phyloP scores from a whole-genome alignment of 2,113 vertebrate species.

The Dipodomys spectabilis region DNA sequence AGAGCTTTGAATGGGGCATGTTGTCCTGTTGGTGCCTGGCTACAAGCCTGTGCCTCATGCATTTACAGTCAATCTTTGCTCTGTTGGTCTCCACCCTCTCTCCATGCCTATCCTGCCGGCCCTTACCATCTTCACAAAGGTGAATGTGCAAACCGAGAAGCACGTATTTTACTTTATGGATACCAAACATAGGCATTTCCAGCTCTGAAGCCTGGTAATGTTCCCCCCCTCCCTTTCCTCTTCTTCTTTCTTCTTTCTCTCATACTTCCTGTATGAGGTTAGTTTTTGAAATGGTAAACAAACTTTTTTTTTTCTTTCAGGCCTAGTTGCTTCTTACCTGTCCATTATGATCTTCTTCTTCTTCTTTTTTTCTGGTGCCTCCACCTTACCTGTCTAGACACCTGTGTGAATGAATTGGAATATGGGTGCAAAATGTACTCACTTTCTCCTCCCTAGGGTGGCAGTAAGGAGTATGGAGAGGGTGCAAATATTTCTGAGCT shows the following conservation, averaged over 20 bases:
- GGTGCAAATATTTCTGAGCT: not conserved
- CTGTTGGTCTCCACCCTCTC: not conserved
- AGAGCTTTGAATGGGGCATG: not conserved
- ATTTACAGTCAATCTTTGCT: not conserved
- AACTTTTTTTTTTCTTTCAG: slow-evolving; percentile 87
- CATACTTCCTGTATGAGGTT: slow-evolving; percentile 95
- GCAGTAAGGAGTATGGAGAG: not conserved
- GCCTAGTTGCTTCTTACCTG: slow-evolving; percentile 80
- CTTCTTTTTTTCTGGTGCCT: not conserved
- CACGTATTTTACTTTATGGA: not conserved
- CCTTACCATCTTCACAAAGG: not conserved
- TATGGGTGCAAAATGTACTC: not conserved
- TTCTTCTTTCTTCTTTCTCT: slow-evolving; percentile 89
- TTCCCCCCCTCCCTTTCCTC: slow-evolving; percentile 75
- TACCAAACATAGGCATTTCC: slow-evolving; percentile 58
- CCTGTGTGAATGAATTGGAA: not conserved
- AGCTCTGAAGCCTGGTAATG: not conserved
- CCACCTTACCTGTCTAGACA: not conserved
- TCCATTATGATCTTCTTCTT: not conserved
- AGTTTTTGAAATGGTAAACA: slow-evolving; percentile 91
- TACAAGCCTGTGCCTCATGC: not conserved
- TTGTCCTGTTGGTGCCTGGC: not conserved
- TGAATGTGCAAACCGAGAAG: not conserved
- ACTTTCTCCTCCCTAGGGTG: not conserved
- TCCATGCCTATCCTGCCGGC: not conserved